Conservation (phyloP, 2,888 invertebrate genomes). For the Hesperia comma region DNA sequence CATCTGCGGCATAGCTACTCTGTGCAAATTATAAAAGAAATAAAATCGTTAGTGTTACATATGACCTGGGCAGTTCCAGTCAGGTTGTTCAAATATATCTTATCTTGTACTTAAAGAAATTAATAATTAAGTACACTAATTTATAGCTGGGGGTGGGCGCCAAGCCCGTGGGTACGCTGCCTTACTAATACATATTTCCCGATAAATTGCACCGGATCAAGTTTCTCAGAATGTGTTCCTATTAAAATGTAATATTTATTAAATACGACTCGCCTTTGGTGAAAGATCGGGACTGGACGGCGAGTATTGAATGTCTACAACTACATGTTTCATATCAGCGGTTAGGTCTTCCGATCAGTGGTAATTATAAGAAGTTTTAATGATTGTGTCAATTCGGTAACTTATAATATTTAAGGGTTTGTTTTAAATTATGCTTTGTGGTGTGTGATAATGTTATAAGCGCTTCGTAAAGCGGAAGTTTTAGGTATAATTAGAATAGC, state of each 20-base stretch:
- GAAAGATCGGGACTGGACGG: neutral
- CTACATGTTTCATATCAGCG: neutral
- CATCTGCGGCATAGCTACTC: conserved; percentile 49
- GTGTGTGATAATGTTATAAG: neutral
- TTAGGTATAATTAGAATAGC: no score
- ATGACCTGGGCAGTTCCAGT: conserved; percentile 70
- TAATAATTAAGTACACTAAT: conserved; percentile 81
- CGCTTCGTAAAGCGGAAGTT: no score
- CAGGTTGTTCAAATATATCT: conserved; percentile 80
- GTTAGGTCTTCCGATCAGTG: neutral
- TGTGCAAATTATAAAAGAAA: conserved; percentile 72
- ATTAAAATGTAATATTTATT: conserved; percentile 44
- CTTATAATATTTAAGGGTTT: neutral
- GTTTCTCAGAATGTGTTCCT: conserved; percentile 56
- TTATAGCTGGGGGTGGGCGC: conserved; percentile 61
- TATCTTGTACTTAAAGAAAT: conserved; percentile 76
- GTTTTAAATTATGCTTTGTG: neutral
- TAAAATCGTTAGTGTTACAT: conserved; percentile 79
- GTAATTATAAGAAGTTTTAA: conserved; percentile 5
- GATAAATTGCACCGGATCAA: conserved; percentile 64
- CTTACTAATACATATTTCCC: conserved; percentile 68
- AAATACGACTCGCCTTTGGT: conserved; percentile 21
- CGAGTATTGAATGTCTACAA: neutral
- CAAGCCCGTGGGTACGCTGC: conserved; percentile 43
- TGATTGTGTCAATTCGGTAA: neutral